Conservation (phyloP, 2,888 invertebrate genomes). For the Melinopterus prodromus region DNA sequence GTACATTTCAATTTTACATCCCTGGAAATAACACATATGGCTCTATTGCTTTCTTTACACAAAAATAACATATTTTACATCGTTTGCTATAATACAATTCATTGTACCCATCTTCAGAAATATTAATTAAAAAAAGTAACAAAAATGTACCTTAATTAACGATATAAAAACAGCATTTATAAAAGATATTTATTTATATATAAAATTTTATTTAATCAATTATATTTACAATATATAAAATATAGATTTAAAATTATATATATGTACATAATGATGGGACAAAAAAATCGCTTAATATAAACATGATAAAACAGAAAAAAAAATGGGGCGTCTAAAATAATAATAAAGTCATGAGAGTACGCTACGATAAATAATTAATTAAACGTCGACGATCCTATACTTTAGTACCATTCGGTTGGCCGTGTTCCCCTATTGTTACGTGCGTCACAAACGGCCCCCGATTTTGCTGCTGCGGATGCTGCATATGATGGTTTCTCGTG, state of each 20-base stretch:
- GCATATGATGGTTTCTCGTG: slow-evolving; percentile 37
- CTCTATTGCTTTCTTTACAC: no score
- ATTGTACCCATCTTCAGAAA: no score
- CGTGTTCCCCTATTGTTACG: slow-evolving; percentile 67
- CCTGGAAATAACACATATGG: no score
- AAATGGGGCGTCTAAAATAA: slow-evolving; percentile 6
- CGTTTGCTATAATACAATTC: no score
- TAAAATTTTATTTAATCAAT: not conserved
- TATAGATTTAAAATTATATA: slow-evolving; percentile 36
- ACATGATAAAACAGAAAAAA: slow-evolving; percentile 7
- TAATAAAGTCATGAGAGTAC: slow-evolving; percentile 6
- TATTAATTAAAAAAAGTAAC: no score
- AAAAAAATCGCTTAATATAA: slow-evolving; percentile 12
- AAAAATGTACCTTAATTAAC: no score
- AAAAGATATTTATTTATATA: not conserved
- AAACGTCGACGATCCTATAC: slow-evolving; percentile 47
- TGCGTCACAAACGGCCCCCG: slow-evolving; percentile 71
- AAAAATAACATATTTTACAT: no score
- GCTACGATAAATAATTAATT: slow-evolving; percentile 9
- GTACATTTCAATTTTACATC: no score
- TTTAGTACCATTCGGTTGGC: slow-evolving; percentile 57
- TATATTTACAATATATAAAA: slow-evolving; percentile 38
- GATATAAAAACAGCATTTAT: not conserved
- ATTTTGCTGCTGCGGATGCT: slow-evolving; percentile 39
- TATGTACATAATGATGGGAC: slow-evolving; percentile 14